phyloP scores from a whole-genome alignment of 2,888 invertebrate genomes.

The Agapetus fuscipes region DNA sequence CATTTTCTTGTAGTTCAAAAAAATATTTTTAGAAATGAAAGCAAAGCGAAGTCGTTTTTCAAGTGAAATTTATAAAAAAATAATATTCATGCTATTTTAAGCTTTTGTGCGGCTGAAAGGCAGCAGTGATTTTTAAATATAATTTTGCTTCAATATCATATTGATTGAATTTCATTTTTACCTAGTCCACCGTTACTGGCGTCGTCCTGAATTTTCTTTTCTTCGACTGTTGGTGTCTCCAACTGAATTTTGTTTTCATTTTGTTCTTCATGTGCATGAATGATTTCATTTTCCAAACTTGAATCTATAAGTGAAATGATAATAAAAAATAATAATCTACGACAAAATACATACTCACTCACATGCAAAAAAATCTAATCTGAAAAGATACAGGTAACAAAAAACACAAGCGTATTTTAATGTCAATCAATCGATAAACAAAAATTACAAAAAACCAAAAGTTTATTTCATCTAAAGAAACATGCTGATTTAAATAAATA shows the following conservation, averaged over 20 bases:
- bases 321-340: conserved; percentile 26
- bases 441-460: background rate
- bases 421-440: conserved; percentile 11
- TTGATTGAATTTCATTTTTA: too few relatives aligned
- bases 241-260: conserved; percentile 36
- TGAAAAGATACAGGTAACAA: conserved; percentile 10
- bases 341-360: conserved; percentile 23
- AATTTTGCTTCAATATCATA: too few relatives aligned
- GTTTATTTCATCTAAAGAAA: background rate
- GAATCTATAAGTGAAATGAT: conserved; percentile 40
- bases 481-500: too few relatives aligned
- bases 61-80: conserved; percentile 19
- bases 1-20: too few relatives aligned
- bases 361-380: conserved; percentile 21
- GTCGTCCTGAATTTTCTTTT: conserved; percentile 39
- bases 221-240: conserved; percentile 40
- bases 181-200: conserved; percentile 47
- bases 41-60: too few relatives aligned
- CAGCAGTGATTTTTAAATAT: too few relatives aligned
- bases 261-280: conserved; percentile 41
- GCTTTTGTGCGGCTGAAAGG: too few relatives aligned
- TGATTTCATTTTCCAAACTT: conserved; percentile 54
- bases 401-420: too few relatives aligned
- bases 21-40: too few relatives aligned
- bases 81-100: conserved; percentile 4